phyloP scores from a whole-genome alignment of 2,797 vertebrate genomes.

The Anguilla megastoma region DNA sequence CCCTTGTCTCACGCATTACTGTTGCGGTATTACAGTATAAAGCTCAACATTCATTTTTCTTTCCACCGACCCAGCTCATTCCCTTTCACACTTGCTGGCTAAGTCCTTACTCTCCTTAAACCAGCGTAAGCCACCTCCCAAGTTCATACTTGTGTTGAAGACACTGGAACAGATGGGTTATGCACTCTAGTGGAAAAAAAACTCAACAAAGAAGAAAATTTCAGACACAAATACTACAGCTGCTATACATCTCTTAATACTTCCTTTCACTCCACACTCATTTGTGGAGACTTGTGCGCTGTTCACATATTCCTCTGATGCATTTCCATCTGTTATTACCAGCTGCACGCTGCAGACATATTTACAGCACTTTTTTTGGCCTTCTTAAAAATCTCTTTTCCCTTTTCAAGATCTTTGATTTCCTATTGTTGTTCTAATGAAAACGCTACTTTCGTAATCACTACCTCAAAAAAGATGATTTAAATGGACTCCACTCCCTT shows the following conservation, averaged over 20 bases:
- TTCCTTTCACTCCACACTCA: slow-evolving; percentile 1
- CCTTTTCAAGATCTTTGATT: not conserved
- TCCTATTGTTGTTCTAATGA: slow-evolving; percentile 20
- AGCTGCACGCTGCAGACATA: slow-evolving; percentile 11
- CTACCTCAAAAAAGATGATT: slow-evolving; percentile 28
- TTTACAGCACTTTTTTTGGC: slow-evolving; percentile 32
- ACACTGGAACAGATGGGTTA: slow-evolving; percentile 1
- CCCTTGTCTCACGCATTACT: not conserved
- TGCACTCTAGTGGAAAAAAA: not conserved
- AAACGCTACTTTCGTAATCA: slow-evolving; percentile 22
- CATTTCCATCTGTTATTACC: not conserved
- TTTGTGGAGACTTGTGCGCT: not conserved
- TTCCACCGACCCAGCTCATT: not conserved
- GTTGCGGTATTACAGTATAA: not conserved
- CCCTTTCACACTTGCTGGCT: slow-evolving; percentile 2
- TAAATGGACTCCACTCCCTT: slow-evolving; percentile 20
- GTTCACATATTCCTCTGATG: not conserved
- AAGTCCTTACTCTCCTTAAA: slow-evolving; percentile 7
- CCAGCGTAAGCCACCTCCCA: not conserved
- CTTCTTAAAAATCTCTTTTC: slow-evolving; percentile 13
- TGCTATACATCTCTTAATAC: not conserved
- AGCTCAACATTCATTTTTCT: not conserved
- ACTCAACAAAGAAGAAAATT: not conserved
- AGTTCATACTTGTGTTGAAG: not conserved
- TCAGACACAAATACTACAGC: not conserved